These are phyloP conservation scores for Xestoiulus laeticollis DNA, from an alignment of 2,888 invertebrate genomes.

Conservation along the genomic window DNA sequence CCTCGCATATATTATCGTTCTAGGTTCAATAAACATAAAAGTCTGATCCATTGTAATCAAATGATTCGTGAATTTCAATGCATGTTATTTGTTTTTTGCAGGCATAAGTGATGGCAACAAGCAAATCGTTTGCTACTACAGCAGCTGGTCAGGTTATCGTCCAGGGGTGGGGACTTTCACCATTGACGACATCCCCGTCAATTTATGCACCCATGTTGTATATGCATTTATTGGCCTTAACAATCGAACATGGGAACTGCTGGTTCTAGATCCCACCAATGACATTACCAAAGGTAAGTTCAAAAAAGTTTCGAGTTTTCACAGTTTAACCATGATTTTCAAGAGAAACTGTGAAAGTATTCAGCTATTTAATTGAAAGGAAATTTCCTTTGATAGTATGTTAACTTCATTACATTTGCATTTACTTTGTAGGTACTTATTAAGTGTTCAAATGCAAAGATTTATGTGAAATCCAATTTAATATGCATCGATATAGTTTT, in stretches of 20 bases:
- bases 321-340: too few species aligned
- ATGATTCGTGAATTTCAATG: neutral
- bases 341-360: too few species aligned
- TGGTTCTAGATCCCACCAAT: constrained; percentile 67
- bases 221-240: constrained; percentile 57
- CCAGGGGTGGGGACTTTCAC: constrained; percentile 58
- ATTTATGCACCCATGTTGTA: constrained; percentile 56
- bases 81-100: neutral
- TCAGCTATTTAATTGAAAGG: too few species aligned
- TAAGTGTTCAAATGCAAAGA: too few species aligned
- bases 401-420: too few species aligned
- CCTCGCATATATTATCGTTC: neutral
- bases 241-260: constrained; percentile 56
- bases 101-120: constrained; percentile 28
- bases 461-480: too few species aligned
- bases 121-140: constrained; percentile 59
- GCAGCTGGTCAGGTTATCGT: constrained; percentile 59
- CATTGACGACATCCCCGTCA: constrained; percentile 57
- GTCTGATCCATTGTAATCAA: neutral
- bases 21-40: neutral
- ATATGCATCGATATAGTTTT: too few species aligned
- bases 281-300: constrained; percentile 75
- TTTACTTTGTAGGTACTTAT: too few species aligned
- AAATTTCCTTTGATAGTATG: too few species aligned
- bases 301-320: too few species aligned